These are phyloP conservation scores for Pseudopodoces humilis DNA, from an alignment of 2,113 vertebrate species.

Conservation along the genomic window DNA sequence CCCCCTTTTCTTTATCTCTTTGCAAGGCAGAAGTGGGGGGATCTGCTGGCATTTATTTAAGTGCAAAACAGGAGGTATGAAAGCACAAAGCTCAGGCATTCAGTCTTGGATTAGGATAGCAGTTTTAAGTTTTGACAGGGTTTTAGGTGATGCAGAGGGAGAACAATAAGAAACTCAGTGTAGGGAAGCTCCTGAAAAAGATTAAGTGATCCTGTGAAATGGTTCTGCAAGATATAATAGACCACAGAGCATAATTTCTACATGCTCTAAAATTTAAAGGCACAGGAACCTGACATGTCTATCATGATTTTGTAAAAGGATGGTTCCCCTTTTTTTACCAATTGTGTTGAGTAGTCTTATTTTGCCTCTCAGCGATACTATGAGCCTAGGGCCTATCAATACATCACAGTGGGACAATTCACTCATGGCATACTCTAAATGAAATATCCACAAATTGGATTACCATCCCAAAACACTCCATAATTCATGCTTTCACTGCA, in stretches of 20 bases:
- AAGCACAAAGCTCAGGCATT: background rate
- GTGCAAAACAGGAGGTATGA: background rate
- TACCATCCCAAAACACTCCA: background rate
- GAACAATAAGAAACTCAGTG: slow-evolving; percentile 8
- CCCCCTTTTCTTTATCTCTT: background rate
- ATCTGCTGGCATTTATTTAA: slow-evolving; percentile 9
- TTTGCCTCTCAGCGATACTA: background rate
- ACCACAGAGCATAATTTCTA: background rate
- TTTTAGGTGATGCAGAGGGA: slow-evolving; percentile 1
- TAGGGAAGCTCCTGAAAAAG: background rate
- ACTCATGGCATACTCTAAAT: slow-evolving; percentile 21
- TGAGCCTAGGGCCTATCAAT: background rate
- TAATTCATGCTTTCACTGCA: background rate
- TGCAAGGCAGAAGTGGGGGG: background rate
- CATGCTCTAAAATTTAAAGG: background rate
- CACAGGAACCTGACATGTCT: background rate
- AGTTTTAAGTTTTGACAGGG: slow-evolving; percentile 47
- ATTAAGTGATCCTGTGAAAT: slow-evolving; percentile 35
- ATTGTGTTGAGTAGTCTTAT: background rate
- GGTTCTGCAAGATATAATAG: background rate
- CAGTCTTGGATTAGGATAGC: slow-evolving; percentile 15
- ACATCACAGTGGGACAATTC: background rate
- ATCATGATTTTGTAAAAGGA: background rate
- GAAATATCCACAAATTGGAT: slow-evolving; percentile 41
- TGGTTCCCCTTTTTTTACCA: background rate